Evolutionary conservation across 2,797 vertebrate genomes (phyloP).

Genomic region (Poecile montanus): DNA sequence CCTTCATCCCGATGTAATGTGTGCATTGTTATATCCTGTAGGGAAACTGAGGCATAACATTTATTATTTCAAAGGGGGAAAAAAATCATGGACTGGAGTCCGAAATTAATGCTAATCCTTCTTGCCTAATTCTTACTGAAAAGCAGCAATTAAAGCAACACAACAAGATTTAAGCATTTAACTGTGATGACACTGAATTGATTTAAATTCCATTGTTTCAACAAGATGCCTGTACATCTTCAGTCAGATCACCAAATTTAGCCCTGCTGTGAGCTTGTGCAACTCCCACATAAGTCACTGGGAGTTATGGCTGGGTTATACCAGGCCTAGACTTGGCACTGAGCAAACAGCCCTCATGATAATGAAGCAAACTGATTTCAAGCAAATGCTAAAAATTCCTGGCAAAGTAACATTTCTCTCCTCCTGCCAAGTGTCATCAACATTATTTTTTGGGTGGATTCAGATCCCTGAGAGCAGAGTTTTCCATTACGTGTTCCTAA

Average conservation of each 20-base stretch:
- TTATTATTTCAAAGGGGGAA: neutral
- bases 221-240: conserved; percentile 43
- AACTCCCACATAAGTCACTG: conserved; percentile 58
- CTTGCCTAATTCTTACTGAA: neutral
- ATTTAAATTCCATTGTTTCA: conserved; percentile 73
- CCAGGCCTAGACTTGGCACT: conserved; percentile 63
- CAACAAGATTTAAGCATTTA: conserved; percentile 55
- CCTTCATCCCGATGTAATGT: rapidly evolving
- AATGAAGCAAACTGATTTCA: conserved; percentile 70
- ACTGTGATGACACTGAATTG: conserved; percentile 66
- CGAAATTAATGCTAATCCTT: neutral
- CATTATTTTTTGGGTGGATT: conserved; percentile 75
- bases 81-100: neutral
- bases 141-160: conserved; percentile 64
- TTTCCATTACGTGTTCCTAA: conserved; percentile 74
- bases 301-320: conserved; percentile 61
- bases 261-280: conserved; percentile 47
- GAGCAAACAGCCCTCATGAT: conserved; percentile 69
- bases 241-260: conserved; percentile 65
- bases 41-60: conserved; percentile 35
- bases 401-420: conserved; percentile 58
- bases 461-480: conserved; percentile 59
- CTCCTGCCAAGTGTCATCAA: conserved; percentile 72
- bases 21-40: neutral
- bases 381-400: conserved; percentile 67